Conservation (phyloP, 2,113 vertebrate species). For the Pomatorhinus ruficollis region DNA sequence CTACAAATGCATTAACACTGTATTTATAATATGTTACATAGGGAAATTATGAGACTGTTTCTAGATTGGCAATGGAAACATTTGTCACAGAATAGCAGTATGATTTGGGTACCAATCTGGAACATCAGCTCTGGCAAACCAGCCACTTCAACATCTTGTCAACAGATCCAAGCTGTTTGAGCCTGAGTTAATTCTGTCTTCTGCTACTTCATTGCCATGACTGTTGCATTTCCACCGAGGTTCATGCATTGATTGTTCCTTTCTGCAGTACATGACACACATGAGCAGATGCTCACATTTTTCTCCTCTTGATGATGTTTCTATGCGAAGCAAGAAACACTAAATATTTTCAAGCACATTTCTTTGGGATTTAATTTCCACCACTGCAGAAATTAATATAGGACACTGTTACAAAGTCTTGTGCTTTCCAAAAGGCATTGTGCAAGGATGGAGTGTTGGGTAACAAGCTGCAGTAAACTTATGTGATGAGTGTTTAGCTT, state of each 20-base stretch:
- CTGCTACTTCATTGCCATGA: accelerated
- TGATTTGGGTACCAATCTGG: background rate
- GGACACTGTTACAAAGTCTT: background rate
- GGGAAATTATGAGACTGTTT: background rate
- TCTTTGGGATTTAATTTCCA: background rate
- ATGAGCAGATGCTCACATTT: background rate
- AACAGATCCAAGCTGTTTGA: background rate
- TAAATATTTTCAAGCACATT: background rate
- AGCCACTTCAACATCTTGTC: background rate
- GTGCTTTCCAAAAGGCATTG: background rate
- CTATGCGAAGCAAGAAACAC: background rate
- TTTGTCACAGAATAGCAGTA: background rate
- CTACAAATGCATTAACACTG: background rate
- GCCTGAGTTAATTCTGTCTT: background rate
- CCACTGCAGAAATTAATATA: background rate
- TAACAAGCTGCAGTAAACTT: background rate
- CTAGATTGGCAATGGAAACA: background rate
- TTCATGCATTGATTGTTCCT: background rate
- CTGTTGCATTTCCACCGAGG: background rate
- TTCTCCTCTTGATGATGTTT: background rate
- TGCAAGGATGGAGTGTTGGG: background rate
- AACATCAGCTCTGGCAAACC: background rate
- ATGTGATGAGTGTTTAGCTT: background rate
- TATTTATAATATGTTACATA: background rate
- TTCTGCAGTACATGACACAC: background rate